Conservation (phyloP, 2,888 invertebrate species). For the Megamerina dolium region DNA sequence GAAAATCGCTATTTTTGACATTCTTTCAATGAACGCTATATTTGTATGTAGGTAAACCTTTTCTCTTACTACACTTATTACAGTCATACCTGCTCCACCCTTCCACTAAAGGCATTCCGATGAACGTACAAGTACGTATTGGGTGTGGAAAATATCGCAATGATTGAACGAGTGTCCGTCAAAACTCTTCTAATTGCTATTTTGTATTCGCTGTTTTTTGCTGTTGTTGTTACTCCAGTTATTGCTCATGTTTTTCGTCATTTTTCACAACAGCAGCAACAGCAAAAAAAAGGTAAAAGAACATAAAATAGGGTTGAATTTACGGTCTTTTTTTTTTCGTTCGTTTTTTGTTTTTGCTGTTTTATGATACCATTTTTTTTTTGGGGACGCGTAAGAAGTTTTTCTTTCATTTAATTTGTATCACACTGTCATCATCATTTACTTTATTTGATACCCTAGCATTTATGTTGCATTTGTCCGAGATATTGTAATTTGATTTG, state of each 20-base stretch:
- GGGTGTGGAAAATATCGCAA: constrained; percentile 2
- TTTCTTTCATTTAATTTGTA: no score
- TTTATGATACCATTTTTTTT: no score
- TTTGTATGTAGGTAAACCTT: no score
- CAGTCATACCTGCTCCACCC: neutral
- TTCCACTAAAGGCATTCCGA: neutral
- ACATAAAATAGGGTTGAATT: constrained; percentile 14
- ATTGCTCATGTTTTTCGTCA: no score
- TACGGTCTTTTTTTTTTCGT: no score
- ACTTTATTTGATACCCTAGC: no score
- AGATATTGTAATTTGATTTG: constrained; percentile 27
- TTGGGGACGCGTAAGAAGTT: no score
- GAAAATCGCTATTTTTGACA: constrained; percentile 17
- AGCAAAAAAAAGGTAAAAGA: neutral
- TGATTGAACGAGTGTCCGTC: constrained; percentile 28
- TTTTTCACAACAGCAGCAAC: constrained; percentile 8
- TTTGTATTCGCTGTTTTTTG: constrained; percentile 14
- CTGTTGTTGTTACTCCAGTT: no score
- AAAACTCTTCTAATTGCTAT: constrained; percentile 26
- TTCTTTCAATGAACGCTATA: constrained; percentile 9
- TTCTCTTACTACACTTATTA: neutral
- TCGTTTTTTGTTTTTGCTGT: no score
- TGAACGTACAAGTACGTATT: neutral
- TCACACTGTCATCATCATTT: no score
- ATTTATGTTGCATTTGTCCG: no score